Base-by-base conservation (phyloP, 2,797 vertebrate species). In the Lophotriccus pileatus region DNA sequence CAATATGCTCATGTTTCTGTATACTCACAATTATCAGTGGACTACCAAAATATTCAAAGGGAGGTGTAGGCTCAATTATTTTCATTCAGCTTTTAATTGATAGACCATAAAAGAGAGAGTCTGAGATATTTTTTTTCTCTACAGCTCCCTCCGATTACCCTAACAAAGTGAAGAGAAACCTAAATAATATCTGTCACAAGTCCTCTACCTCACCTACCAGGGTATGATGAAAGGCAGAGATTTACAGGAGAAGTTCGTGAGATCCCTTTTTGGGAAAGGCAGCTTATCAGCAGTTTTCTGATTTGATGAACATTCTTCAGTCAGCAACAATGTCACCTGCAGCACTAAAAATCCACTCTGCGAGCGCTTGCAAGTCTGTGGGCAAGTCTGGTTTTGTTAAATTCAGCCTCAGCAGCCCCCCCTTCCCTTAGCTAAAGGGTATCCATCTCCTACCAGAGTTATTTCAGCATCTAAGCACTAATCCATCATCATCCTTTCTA, bases 301-400 rank as follows among this genome's bases (percentile, higher is more conserved):
- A 86, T 97, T 90, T 97, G 83, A 96, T 85, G 74, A 94, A 80
- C 95, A 93, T 92, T 96, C 81, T 94, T 97, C 95, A 94, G 90
- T 97, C 88, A 97, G 78, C 93, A 94, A 92, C 93, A 95, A 94
- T 95, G 93, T 96, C 94, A 97, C 85, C 83, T 96, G 83, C 60
- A 94, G 87, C 83, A 85, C 59, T 97, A 55, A 92, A 85, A 91
- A 94, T 96, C 92, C 36, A 93, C 84, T 95, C 93, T 95, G 62
- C 5, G 52, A 95, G 89, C 25, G 58, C 79, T 92, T 93, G 87
- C 92, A 94, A 96, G 74, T 94, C 90, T 87, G 79, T 79, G 75
- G 67, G 59, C 94, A 96, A 96, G 93, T 97, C 90, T 93, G 76
- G 62, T 89, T 96, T 64, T 95, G 87, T 97, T 97, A 97, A 95